A percentile compares a stretch with the other conserved stretches of the same genome.
These are phyloP conservation scores for Ferdinandea cuprea DNA, from an alignment of 2,888 invertebrate species.

Conservation along the genomic window DNA sequence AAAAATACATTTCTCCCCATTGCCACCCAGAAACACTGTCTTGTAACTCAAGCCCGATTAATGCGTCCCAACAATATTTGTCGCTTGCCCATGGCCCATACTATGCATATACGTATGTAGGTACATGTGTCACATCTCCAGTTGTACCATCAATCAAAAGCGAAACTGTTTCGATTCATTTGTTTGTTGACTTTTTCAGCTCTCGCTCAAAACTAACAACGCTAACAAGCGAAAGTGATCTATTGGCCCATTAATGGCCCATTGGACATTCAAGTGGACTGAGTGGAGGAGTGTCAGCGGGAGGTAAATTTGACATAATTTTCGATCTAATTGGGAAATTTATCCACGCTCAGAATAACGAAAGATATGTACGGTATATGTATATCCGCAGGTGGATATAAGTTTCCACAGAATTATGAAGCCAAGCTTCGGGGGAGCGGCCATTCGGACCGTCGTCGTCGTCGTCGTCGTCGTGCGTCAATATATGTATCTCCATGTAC, in stretches of 20 bases:
- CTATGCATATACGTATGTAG: conserved; percentile 10
- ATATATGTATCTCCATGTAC: conserved; percentile 13
- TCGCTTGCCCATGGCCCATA: conserved; percentile 64
- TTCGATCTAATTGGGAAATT: conserved; percentile 60
- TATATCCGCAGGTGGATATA: conserved; percentile 69
- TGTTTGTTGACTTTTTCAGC: conserved; percentile 12
- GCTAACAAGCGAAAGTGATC: conserved; percentile 70
- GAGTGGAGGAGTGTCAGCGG: conserved; percentile 35
- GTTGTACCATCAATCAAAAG: conserved; percentile 67
- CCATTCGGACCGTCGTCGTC: conserved; percentile 13
- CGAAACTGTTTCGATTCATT: conserved; percentile 43
- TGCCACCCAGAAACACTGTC: conserved; percentile 61
- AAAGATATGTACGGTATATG: conserved; percentile 19
- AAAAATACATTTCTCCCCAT: conserved; percentile 3
- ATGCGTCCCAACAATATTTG: conserved; percentile 53
- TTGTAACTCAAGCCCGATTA: conserved; percentile 55
- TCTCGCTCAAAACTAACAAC: conserved; percentile 15
- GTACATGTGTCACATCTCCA: conserved; percentile 65
- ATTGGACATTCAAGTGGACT: conserved; percentile 21
- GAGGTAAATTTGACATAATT: conserved; percentile 66
- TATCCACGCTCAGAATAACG: conserved; percentile 3
- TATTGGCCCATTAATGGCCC: conserved; percentile 68
- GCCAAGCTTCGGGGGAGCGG: conserved; percentile 42
- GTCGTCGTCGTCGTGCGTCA: conserved; percentile 43
- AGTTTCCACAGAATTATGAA: not conserved